phyloP scores from a whole-genome alignment of 1,140 invertebrate species.

The Euschistus heros region DNA sequence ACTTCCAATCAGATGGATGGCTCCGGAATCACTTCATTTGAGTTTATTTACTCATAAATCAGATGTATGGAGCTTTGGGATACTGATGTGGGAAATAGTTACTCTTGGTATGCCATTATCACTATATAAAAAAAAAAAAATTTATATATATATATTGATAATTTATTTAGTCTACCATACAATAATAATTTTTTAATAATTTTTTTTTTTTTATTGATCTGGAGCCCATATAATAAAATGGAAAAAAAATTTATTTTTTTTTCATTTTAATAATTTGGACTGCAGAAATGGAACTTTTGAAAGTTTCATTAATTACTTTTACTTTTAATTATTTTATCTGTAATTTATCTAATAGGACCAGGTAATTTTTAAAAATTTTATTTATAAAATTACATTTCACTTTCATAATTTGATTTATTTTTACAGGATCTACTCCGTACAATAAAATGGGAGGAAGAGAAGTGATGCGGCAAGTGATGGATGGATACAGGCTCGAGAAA shows the following conservation, averaged over 20 bases:
- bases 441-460: conserved; percentile 66
- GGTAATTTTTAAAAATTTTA: too few species aligned
- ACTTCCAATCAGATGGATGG: conserved; percentile 78
- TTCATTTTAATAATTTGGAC: too few species aligned
- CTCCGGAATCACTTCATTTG: conserved; percentile 68
- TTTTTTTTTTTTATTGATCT: neutral
- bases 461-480: conserved; percentile 61
- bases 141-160: neutral
- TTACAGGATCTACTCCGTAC: conserved; percentile 66
- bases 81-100: conserved; percentile 77
- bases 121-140: neutral
- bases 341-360: too few species aligned
- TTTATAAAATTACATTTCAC: too few species aligned
- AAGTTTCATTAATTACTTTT: too few species aligned
- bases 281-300: too few species aligned
- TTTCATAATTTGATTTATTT: too few species aligned
- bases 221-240: neutral
- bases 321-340: too few species aligned
- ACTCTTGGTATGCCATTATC: conserved; percentile 47
- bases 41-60: conserved; percentile 67
- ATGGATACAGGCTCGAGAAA: conserved; percentile 60
- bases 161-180: neutral
- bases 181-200: neutral
- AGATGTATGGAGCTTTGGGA: conserved; percentile 79
- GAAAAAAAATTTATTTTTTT: conserved; percentile 9